Evolutionary conservation across 2,888 invertebrate genomes (phyloP), one percentile per base, ranked within the genome.

Genomic region (Lasioglossum vierecki): DNA sequence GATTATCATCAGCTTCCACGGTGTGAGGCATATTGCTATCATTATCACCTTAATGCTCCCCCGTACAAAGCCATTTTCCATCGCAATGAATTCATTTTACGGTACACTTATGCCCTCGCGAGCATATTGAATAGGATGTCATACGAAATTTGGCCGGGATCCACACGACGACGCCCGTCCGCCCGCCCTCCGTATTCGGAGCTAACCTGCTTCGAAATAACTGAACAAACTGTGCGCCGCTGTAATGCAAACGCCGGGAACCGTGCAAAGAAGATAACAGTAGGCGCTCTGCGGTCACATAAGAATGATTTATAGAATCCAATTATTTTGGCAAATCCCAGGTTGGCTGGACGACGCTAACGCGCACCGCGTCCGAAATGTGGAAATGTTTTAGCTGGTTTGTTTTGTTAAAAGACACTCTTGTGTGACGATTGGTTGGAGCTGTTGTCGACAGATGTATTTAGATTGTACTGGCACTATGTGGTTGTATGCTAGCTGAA

Each of bases 41-140:
- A 85, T 88, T 89, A 89, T 85, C 83, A 78, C 81, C 78, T 77
- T 78, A 89, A 87, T 83, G 78, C 79, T 79, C 79, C 39, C 70
- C 66, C 13, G 66, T 35, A 22, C 76, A 30, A 39, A 35, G 49
- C 63, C 46, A 63, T 80, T 84, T 75, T 66, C 74, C 11, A 53
- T 49, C 44, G 70, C 80, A 53, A 78, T 72, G 83, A 78, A 78
- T 83, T 83, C 78, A 79, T 76, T 82, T 75, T 41, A 39, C 72
- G 35, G 75, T 63, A 77, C 63, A 57, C 74, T 84, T 76, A 70
- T 44, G 71, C 76, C 74, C 73, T 49, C 70, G 60, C 75, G 70
- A 76, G 46, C 60, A 15, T 26, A 39, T n/a, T 57, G 70, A 85
- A 80, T 76, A 8, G 57, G 41, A 82, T 68, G 78, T 66, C 79